Conservation (phyloP, 2,113 vertebrate species). For the Pithys albifrons region DNA sequence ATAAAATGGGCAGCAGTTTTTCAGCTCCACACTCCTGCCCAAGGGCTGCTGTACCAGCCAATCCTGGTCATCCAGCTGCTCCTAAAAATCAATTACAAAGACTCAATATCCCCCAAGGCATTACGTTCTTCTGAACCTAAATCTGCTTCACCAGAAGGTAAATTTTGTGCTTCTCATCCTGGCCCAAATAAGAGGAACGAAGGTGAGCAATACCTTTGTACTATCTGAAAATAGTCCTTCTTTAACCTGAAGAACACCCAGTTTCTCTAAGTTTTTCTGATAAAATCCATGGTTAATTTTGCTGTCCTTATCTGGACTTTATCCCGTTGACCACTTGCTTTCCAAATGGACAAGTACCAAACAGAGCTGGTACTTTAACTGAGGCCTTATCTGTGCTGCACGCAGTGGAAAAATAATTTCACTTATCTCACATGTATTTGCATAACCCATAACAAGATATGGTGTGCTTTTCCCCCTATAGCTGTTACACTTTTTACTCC, state of each 20-base stretch:
- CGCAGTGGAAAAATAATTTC: neutral
- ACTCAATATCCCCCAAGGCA: neutral
- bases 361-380: neutral
- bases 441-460: neutral
- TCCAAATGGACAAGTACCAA: neutral
- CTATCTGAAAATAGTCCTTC: neutral
- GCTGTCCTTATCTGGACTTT: neutral
- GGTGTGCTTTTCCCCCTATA: fast-evolving
- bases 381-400: neutral
- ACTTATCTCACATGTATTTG: neutral
- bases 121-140: neutral
- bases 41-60: neutral
- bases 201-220: neutral
- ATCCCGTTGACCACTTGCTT: neutral
- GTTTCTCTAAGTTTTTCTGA: neutral
- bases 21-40: neutral
- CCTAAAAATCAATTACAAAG: neutral
- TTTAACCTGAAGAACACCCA: neutral
- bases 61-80: neutral
- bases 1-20: neutral
- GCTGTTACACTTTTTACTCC: neutral
- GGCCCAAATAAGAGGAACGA: neutral
- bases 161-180: neutral
- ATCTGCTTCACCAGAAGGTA: neutral
- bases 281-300: neutral